These are phyloP conservation scores for Brachystomella parvula DNA, from an alignment of 1,140 invertebrate genomes.

Conservation along the genomic window DNA sequence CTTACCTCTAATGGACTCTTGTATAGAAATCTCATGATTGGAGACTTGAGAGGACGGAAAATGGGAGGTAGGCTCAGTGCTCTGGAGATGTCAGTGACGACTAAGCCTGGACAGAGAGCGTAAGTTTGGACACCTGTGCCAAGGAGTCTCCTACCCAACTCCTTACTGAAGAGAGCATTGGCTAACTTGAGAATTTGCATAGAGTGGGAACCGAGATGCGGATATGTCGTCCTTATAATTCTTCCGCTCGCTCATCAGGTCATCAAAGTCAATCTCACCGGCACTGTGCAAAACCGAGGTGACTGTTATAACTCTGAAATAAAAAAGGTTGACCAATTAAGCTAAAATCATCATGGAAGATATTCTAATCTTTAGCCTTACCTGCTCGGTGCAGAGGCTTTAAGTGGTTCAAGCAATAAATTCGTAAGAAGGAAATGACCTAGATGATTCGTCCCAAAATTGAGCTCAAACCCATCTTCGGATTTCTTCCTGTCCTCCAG, in stretches of 20 bases:
- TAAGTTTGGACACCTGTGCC: conserved; percentile 25
- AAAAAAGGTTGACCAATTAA: conserved; percentile 3
- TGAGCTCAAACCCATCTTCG: conserved; percentile 69
- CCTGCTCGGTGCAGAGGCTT: conserved; percentile 20
- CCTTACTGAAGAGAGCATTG: conserved; percentile 30
- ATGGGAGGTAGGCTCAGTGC: neutral
- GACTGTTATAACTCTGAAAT: conserved; percentile 50
- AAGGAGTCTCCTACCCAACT: conserved; percentile 22
- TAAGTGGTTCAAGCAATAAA: conserved; percentile 43
- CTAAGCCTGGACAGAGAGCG: conserved; percentile 19
- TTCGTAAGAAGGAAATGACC: conserved; percentile 56
- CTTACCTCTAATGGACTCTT: conserved; percentile 16
- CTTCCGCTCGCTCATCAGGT: conserved; percentile 55
- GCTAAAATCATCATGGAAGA: neutral
- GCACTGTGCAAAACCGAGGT: conserved; percentile 51
- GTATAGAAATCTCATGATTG: conserved; percentile 9
- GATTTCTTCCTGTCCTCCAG: conserved; percentile 50
- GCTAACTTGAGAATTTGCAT: conserved; percentile 47
- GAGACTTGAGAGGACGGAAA: neutral
- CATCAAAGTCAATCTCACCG: conserved; percentile 64
- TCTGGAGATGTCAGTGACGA: conserved; percentile 12
- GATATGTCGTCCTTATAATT: conserved; percentile 34
- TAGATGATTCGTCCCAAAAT: conserved; percentile 23
- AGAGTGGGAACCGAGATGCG: conserved; percentile 48
- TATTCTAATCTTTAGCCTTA: neutral